These are phyloP conservation scores for Planococcus citri DNA, from an alignment of 1,140 invertebrate species.

Conservation along the genomic window DNA sequence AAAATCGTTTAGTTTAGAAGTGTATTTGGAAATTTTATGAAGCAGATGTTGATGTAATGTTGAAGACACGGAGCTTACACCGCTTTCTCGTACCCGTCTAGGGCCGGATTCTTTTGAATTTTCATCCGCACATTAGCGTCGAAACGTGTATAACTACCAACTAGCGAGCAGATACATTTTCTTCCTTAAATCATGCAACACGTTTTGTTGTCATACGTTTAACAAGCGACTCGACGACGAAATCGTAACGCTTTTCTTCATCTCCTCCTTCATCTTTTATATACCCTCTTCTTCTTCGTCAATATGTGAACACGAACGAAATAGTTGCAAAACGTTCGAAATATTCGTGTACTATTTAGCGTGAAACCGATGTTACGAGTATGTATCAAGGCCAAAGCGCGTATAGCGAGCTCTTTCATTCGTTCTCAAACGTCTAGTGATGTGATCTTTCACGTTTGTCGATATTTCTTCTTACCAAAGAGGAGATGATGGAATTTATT, in stretches of 20 bases:
- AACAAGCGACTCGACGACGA: neutral
- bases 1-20: slow-evolving; percentile 7
- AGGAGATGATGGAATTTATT: too few relatives aligned
- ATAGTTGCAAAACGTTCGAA: too few relatives aligned
- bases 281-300: too few relatives aligned
- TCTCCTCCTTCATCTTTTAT: too few relatives aligned
- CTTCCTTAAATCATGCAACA: slow-evolving; percentile 6
- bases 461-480: too few relatives aligned
- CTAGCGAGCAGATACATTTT: neutral
- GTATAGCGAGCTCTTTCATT: too few relatives aligned
- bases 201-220: slow-evolving; percentile 3
- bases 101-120: neutral
- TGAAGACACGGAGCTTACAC: neutral
- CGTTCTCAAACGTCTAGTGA: too few relatives aligned
- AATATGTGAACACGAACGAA: too few relatives aligned
- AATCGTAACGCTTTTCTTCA: neutral
- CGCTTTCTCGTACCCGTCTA: neutral
- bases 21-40: neutral
- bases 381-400: too few relatives aligned
- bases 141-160: neutral
- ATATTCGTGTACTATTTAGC: too few relatives aligned
- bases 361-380: too few relatives aligned
- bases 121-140: slow-evolving; percentile 5
- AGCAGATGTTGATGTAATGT: slow-evolving; percentile 6
- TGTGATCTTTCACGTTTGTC: too few relatives aligned